Evolutionary conservation across 2,113 vertebrate genomes (phyloP).

Genomic region (Solenodon paradoxus): DNA sequence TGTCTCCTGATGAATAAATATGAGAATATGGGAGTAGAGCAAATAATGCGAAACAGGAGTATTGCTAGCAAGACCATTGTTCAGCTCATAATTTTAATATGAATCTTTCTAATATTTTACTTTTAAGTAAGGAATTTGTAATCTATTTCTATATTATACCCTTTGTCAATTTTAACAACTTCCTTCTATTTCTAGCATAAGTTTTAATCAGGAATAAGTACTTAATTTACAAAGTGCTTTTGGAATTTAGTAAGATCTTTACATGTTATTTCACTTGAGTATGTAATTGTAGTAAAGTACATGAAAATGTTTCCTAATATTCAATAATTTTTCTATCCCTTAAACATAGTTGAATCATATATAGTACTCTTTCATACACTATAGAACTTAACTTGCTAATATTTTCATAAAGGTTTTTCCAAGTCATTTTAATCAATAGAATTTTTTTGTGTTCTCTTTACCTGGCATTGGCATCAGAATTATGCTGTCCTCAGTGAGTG

Average conservation of each 20-base stretch:
- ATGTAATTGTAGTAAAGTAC: slow-evolving; percentile 9
- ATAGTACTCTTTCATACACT: not conserved
- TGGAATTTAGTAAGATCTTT: not conserved
- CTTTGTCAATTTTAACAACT: slow-evolving; percentile 32
- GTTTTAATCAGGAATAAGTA: slow-evolving; percentile 27
- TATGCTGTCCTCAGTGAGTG: not conserved
- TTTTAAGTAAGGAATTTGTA: not conserved
- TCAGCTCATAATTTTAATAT: slow-evolving; percentile 13
- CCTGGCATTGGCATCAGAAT: too few species aligned
- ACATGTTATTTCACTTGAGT: slow-evolving; percentile 13
- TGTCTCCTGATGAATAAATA: not conserved
- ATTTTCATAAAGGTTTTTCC: not conserved
- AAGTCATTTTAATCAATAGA: not conserved
- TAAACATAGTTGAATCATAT: not conserved
- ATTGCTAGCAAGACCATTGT: not conserved
- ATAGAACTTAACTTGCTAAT: not conserved
- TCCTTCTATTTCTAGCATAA: slow-evolving; percentile 23
- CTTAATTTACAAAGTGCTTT: slow-evolving; percentile 46
- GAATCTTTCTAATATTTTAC: not conserved
- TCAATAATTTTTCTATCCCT: not conserved
- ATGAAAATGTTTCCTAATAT: not conserved
- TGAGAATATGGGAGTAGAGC: not conserved
- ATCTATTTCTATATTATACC: not conserved
- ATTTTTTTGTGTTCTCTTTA: too few species aligned
- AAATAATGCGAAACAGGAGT: not conserved